These are phyloP conservation scores for Tetranychus piercei DNA, from an alignment of 2,888 invertebrate genomes.

Conservation along the genomic window DNA sequence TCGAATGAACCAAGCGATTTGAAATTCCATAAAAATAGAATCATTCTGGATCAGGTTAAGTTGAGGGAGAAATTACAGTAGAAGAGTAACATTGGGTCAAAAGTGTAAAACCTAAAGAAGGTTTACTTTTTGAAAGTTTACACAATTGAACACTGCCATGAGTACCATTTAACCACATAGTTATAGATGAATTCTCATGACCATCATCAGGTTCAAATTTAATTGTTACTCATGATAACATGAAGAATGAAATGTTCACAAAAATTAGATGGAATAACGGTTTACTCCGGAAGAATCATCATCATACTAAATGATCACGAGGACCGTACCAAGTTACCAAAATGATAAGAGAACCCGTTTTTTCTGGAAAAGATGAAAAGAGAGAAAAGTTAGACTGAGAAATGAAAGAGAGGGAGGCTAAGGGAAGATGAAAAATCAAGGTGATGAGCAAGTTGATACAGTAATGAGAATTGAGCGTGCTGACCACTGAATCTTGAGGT, in stretches of 20 bases:
- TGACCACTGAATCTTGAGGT: slow-evolving; percentile 3
- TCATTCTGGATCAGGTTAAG: neutral
- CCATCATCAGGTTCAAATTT: neutral
- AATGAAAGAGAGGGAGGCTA: neutral
- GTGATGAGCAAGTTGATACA: neutral
- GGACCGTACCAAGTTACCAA: neutral
- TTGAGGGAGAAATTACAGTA: neutral
- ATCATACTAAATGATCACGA: neutral
- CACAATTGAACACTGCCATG: neutral
- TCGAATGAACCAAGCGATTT: too few species aligned
- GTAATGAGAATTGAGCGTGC: slow-evolving; percentile 3
- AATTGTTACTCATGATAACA: neutral
- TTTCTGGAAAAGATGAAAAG: neutral
- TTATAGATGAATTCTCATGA: neutral
- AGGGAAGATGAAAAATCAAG: neutral
- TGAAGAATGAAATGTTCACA: neutral
- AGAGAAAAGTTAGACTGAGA: neutral
- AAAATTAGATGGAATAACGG: neutral
- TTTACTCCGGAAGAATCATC: neutral
- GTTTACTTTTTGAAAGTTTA: neutral
- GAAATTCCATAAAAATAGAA: too few species aligned
- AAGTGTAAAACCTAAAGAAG: neutral
- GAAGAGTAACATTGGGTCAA: neutral
- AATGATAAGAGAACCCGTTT: neutral
- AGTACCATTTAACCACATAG: too few species aligned